Base-by-base conservation (phyloP, 2,113 vertebrate species). In the Osmerus mordax region DNA sequence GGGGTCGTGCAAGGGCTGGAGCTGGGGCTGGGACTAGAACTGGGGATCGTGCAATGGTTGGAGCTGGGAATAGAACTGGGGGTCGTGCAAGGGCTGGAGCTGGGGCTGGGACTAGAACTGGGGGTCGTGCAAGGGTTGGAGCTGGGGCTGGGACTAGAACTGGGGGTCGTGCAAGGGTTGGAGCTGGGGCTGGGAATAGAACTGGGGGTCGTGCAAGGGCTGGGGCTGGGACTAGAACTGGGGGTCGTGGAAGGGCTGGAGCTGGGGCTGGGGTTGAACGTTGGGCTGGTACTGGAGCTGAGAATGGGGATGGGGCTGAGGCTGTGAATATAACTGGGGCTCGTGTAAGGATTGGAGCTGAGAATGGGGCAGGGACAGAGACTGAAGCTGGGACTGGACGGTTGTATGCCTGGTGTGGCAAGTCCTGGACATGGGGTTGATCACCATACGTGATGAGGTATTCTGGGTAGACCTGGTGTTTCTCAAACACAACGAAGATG, bases 401-500 rank as follows among this genome's bases (percentile, higher is more conserved):
- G 60, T 28, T 28, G 25, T 62, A 62, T 15, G 25, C 6, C 16
- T 64, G 61, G 16, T 64, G 2, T 13, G 32, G 32, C 32, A 36
- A 25, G 13, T 64, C 15, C 29, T 21, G 12, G 0, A 12, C 0
- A 32, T 14, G 0, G 21, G 47, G 0, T 15, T 2, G 0, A 19
- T 51, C 63, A 69, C 56, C 69, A 64, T 98, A 99, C 28, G 93
- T 81, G 64, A 99, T 92, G 54, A 99, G 69, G 65, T 97, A 98
- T 84, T 98, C 96, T 0, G 97, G 96, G 79, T 98, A 99, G 74
- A 95, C 85, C 86, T 98, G 96, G 59, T 92, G 91, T 73, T 93
- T 94, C 77, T 99, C 94, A 58, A 98, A 99, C 75, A 98, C 82
- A 16, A 99, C 95, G 29, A 93, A 98, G 76, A 99, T 94, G 6